A percentile compares a stretch with the other conserved stretches of the same genome.
phyloP scores from a whole-genome alignment of 2,113 vertebrate species.

The Oncorhynchus keta region DNA sequence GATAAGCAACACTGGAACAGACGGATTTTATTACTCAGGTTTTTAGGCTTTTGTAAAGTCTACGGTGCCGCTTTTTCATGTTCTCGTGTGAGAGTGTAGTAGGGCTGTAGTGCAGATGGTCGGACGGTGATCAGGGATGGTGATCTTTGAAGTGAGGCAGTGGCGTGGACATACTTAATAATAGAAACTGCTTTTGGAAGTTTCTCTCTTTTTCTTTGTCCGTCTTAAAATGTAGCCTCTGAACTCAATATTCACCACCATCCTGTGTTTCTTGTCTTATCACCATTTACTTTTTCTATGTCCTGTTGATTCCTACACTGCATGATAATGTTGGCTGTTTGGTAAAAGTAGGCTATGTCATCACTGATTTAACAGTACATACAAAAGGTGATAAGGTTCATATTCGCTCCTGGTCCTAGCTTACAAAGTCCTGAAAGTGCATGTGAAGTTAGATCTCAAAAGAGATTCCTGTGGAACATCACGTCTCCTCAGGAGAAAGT shows the following conservation, averaged over 20 bases:
- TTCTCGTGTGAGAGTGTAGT: background rate
- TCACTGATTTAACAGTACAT: background rate
- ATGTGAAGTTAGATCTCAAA: too few species aligned
- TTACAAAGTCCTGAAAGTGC: too few species aligned
- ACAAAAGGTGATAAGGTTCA: background rate
- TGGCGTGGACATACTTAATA: conserved; percentile 42
- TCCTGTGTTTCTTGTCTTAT: background rate
- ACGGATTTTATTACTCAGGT: background rate
- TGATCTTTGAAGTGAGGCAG: conserved; percentile 60
- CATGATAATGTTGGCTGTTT: background rate
- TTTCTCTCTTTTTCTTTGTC: conserved; percentile 9
- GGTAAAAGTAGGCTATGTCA: background rate
- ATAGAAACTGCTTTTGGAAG: background rate
- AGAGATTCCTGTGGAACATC: background rate
- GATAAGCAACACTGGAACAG: background rate
- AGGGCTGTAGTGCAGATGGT: conserved; percentile 10
- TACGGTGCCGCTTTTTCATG: background rate
- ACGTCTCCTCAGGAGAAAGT: background rate
- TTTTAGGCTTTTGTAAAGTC: background rate
- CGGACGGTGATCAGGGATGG: conserved; percentile 37
- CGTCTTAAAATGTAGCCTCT: background rate
- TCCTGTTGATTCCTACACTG: background rate
- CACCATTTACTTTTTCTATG: background rate
- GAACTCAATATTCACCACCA: background rate
- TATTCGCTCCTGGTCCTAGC: too few species aligned